Evolutionary conservation across 2,113 vertebrate genomes (phyloP).

Genomic region (Trematomus loennbergii): DNA sequence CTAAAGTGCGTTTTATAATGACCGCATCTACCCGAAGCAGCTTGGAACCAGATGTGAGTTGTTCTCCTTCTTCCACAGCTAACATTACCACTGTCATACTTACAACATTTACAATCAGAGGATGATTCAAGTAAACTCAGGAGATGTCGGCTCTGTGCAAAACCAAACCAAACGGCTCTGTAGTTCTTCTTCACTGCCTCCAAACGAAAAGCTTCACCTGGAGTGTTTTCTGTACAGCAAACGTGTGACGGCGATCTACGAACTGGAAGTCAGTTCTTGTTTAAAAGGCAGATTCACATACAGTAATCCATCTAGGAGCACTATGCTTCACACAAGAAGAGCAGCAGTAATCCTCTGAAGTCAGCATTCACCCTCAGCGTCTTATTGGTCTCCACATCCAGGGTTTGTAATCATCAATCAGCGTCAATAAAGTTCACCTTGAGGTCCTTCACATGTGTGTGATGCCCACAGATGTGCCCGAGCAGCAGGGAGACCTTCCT

Average conservation of each 20-base stretch:
- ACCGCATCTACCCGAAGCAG: not conserved
- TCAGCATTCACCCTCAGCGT: no score
- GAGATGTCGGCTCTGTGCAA: slow-evolving; percentile 24
- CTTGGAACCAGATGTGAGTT: not conserved
- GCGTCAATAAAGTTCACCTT: slow-evolving; percentile 13
- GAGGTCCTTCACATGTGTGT: not conserved
- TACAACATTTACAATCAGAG: slow-evolving; percentile 16
- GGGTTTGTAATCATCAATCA: not conserved
- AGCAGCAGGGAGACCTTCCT: not conserved
- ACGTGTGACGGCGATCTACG: not conserved
- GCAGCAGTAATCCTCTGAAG: no score
- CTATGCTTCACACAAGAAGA: no score
- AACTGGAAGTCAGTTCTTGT: not conserved
- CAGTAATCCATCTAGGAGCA: no score
- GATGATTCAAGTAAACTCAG: slow-evolving; percentile 74
- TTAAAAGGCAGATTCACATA: not conserved
- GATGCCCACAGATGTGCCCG: not conserved
- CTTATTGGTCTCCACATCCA: no score
- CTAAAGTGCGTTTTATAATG: not conserved
- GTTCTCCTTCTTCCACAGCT: no score
- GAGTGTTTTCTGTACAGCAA: not conserved
- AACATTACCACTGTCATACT: no score
- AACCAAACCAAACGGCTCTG: not conserved
- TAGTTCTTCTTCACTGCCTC: not conserved
- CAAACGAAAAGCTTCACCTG: no score